These are phyloP conservation scores for Melikaiella ostensackeni DNA, from an alignment of 2,888 invertebrate species.

Conservation along the genomic window DNA sequence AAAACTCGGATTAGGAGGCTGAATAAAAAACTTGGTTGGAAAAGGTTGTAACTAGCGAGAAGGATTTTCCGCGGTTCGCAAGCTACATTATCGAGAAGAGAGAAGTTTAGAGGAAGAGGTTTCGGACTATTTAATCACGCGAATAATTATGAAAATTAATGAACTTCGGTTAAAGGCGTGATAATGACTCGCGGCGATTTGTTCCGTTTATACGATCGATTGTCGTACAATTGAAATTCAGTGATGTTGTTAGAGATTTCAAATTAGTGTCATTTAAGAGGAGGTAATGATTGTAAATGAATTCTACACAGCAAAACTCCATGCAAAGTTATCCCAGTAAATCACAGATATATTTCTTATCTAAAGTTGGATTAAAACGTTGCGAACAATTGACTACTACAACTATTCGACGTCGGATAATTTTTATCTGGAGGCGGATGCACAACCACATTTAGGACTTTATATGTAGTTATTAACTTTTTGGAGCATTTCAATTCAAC, in stretches of 20 bases:
- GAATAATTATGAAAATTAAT: constrained; percentile 37
- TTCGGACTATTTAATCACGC: constrained; percentile 23
- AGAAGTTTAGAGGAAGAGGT: constrained; percentile 3
- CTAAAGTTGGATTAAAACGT: no score
- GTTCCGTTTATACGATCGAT: constrained; percentile 15
- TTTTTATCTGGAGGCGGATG: no score
- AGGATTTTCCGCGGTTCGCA: constrained; percentile 34
- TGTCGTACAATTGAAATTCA: neutral
- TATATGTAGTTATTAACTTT: no score
- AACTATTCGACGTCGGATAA: no score
- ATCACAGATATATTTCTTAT: no score
- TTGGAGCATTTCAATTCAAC: no score
- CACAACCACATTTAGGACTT: no score
- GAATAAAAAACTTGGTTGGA: constrained; percentile 51
- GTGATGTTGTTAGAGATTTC: neutral
- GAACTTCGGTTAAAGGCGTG: constrained; percentile 12
- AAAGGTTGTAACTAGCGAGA: constrained; percentile 49
- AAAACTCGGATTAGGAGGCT: constrained; percentile 71
- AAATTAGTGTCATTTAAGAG: no score
- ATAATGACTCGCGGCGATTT: constrained; percentile 4
- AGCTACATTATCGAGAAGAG: constrained; percentile 23
- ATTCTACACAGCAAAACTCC: no score
- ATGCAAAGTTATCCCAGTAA: no score
- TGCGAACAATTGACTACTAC: no score
- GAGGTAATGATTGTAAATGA: no score